These are phyloP conservation scores for Trachelus iudaicus DNA, from an alignment of 2,888 invertebrate genomes.

Conservation along the genomic window DNA sequence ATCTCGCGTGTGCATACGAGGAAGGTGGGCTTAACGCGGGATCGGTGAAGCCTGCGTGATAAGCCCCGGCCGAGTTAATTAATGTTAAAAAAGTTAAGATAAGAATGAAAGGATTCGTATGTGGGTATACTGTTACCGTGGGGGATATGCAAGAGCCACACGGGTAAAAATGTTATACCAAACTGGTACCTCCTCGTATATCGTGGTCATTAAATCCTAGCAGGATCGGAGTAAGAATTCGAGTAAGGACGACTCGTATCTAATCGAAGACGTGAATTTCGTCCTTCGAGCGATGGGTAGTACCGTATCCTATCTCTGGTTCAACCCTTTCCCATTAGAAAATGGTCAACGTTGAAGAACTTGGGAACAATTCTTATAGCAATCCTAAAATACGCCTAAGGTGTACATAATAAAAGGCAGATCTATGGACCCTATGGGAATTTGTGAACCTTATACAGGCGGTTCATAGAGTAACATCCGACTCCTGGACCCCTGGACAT, in stretches of 20 bases:
- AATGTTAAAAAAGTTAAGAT: conserved; percentile 48
- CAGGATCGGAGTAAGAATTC: conserved; percentile 42
- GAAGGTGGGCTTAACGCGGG: conserved; percentile 34
- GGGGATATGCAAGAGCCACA: conserved; percentile 11
- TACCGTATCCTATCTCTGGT: neutral
- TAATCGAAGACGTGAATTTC: conserved; percentile 23
- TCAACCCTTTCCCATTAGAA: neutral
- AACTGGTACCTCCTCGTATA: conserved; percentile 26
- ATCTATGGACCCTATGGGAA: neutral
- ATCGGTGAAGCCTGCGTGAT: conserved; percentile 43
- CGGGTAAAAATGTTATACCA: neutral
- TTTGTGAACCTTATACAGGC: neutral
- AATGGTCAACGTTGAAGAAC: neutral
- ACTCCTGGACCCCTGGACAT: neutral
- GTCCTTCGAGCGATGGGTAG: neutral
- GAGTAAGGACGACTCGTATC: conserved; percentile 39
- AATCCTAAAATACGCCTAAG: neutral
- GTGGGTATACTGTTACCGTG: conserved; percentile 8
- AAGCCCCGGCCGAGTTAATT: conserved; percentile 57
- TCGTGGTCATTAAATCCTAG: conserved; percentile 41
- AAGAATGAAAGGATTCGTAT: neutral
- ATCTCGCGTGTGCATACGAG: neutral
- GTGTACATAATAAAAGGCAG: neutral
- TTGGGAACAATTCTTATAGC: neutral
- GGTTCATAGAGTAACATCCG: neutral